phyloP scores from a whole-genome alignment of 1,140 invertebrate genomes.

The Platorchestia sp. region DNA sequence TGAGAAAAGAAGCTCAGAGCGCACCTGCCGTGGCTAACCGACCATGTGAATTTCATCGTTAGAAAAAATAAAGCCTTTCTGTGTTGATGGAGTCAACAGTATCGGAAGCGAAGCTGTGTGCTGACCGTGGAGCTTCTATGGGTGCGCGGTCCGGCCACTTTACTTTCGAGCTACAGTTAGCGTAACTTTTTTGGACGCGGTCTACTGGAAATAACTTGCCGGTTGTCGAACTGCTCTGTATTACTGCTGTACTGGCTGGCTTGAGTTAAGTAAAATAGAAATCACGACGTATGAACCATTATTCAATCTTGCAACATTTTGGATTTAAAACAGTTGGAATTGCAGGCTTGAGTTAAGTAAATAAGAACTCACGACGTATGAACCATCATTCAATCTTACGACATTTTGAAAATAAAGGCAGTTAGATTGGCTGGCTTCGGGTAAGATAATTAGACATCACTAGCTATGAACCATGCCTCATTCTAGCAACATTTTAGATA shows the following conservation, averaged over 20 bases:
- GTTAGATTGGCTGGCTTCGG: too few species aligned
- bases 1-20: background rate
- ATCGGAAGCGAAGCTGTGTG: background rate
- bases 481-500: too few species aligned
- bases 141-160: background rate
- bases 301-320: too few species aligned
- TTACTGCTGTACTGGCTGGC: background rate
- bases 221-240: background rate
- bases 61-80: background rate
- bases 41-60: background rate
- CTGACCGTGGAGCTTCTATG: background rate
- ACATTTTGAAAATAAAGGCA: too few species aligned
- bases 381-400: too few species aligned
- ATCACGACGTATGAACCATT: too few species aligned
- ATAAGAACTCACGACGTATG: too few species aligned
- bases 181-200: background rate
- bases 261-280: background rate
- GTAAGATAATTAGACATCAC: too few species aligned
- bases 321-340: too few species aligned
- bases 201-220: background rate
- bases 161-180: background rate
- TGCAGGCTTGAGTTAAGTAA: too few species aligned
- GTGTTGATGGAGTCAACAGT: background rate
- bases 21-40: background rate
- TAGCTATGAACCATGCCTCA: too few species aligned